Evolutionary conservation across 2,113 vertebrate genomes (phyloP), one percentile per base, ranked within the genome.

Genomic region (Sinocyclocheilus anshuiensis): DNA sequence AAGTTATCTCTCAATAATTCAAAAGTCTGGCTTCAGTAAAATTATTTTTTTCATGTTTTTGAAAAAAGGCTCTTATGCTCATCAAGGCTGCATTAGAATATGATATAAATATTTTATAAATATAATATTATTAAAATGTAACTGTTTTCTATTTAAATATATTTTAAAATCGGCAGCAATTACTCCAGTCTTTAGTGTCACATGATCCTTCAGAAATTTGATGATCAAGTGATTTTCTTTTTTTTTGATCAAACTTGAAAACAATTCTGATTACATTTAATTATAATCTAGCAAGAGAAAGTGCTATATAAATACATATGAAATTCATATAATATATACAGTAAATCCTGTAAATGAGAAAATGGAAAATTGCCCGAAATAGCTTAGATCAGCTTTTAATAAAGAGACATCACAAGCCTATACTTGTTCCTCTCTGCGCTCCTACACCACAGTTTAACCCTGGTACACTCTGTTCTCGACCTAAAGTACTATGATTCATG

Each of bases 371-470:
- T 15, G 24, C 42, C 36, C 6, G 7, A 36, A 77, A 81, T 74
- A 83, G 48, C 29, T 77, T 86, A 78, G 83, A 87, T 84, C 63
- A 36, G n/a, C 15, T 22, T 81, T 65, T n/a, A 67, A 16, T 50
- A 48, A 26, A 59, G 50, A 72, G 26, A 18, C 36, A 33, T 45
- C 12, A 12, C 83, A 87, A 57, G 88, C 50, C 83, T 48, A 29
- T 61, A 55, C 88, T 85, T 83, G 86, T 89, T 87, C 16, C 63
- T 85, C 59, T 86, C 69, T 86, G 84, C 67, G 65, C 63, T 85
- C 29, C 55, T 72, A 76, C 83, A 50, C 16, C 63, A 48, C 24
- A 22, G 45, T 48, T 63, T 71, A 29, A 57, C 53, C 45, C 1
- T 67, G 33, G 85, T 57, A 78, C 74, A 67, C 20, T 16, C 18